Evolutionary conservation across 2,113 vertebrate genomes (phyloP).

Genomic region (Upupa epops): DNA sequence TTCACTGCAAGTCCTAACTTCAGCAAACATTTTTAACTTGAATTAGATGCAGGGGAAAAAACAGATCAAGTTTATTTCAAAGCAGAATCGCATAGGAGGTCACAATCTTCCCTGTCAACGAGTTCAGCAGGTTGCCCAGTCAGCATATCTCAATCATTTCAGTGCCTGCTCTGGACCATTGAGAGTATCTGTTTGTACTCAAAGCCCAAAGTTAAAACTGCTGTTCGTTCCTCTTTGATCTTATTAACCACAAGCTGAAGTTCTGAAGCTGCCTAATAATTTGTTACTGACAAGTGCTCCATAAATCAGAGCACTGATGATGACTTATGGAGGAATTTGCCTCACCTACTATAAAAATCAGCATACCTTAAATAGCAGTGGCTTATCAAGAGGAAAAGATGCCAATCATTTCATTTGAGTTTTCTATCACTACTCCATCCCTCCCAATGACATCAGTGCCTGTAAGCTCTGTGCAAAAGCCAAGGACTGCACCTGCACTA

Average conservation of each 20-base stretch:
- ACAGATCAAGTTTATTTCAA: neutral
- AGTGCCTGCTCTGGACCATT: neutral
- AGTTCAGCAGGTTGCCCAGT: neutral
- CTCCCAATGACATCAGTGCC: neutral
- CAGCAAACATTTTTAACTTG: neutral
- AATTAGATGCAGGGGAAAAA: neutral
- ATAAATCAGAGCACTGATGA: constrained; percentile 35
- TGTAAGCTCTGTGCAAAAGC: neutral
- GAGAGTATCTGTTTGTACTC: neutral
- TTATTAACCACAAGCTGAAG: constrained; percentile 27
- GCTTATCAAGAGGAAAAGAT: neutral
- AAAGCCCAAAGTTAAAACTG: neutral
- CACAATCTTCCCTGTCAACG: neutral
- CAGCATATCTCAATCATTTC: neutral
- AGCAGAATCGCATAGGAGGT: neutral
- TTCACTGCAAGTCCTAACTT: neutral
- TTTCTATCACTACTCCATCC: neutral
- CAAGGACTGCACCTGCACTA: neutral
- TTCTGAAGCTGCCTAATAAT: constrained; percentile 8
- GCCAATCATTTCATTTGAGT: neutral
- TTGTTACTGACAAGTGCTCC: constrained; percentile 29
- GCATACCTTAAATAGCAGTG: neutral
- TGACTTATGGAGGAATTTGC: constrained; percentile 1
- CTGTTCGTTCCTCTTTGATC: constrained; percentile 14
- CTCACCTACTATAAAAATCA: constrained; percentile 20